Evolutionary conservation across 2,888 invertebrate genomes (phyloP).

Genomic region (Eucera pruinosa): DNA sequence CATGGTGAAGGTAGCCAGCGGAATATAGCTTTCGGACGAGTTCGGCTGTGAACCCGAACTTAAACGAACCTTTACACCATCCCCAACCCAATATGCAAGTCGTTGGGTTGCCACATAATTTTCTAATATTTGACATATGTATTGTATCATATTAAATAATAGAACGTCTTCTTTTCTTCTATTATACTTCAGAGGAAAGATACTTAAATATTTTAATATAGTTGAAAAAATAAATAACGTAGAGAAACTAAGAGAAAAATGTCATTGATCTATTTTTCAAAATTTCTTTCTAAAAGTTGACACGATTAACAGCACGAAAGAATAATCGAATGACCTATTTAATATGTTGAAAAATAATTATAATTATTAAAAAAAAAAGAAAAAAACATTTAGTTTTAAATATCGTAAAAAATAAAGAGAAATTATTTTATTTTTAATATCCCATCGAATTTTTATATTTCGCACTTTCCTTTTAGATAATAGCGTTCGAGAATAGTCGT

Average conservation of each 20-base stretch:
- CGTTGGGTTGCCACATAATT: background rate
- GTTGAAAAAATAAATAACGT: background rate
- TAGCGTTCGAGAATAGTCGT: conserved; percentile 7
- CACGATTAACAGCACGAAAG: background rate
- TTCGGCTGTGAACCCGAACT: conserved; percentile 56
- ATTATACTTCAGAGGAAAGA: background rate
- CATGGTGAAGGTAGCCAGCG: conserved; percentile 73
- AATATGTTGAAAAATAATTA: background rate
- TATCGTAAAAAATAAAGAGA: background rate
- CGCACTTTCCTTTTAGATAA: background rate
- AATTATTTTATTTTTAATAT: background rate
- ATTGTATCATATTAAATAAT: background rate
- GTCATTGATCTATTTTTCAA: background rate
- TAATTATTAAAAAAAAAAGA: background rate
- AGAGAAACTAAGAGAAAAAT: background rate
- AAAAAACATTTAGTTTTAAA: background rate
- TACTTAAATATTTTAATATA: background rate
- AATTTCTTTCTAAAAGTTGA: background rate
- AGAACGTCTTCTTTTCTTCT: too few species aligned
- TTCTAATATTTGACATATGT: too few species aligned
- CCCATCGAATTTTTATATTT: background rate
- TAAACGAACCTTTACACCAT: conserved; percentile 62
- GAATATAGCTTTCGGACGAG: conserved; percentile 62
- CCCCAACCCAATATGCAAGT: conserved; percentile 32
- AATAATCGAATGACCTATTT: background rate